A percentile compares a stretch with the other conserved stretches of the same genome.
These are phyloP conservation scores for Pluvianellus socialis DNA, from an alignment of 2,113 vertebrate species.

Conservation along the genomic window DNA sequence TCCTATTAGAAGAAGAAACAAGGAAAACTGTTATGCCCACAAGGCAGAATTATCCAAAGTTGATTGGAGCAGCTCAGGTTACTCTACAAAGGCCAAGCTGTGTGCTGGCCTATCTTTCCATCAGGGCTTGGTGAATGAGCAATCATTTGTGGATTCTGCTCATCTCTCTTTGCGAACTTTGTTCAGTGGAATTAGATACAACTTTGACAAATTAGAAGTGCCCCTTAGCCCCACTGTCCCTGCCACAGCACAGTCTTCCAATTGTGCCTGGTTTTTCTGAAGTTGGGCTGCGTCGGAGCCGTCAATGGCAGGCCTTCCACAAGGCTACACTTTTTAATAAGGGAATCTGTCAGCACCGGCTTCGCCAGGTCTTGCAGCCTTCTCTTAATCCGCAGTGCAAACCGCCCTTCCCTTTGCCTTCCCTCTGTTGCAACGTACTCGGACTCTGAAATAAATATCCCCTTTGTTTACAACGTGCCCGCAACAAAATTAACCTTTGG, in stretches of 20 bases:
- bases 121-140: slow-evolving; percentile 81
- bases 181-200: slow-evolving; percentile 87
- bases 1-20: slow-evolving; percentile 85
- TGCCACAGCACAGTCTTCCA: slow-evolving; percentile 72
- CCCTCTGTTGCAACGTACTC: not conserved
- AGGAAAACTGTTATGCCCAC: slow-evolving; percentile 79
- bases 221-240: slow-evolving; percentile 63
- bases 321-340: slow-evolving; percentile 81
- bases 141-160: slow-evolving; percentile 80
- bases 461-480: slow-evolving; percentile 73
- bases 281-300: slow-evolving; percentile 37
- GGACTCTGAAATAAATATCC: slow-evolving; percentile 72
- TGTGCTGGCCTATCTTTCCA: slow-evolving; percentile 74
- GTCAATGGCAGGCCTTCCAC: slow-evolving; percentile 68
- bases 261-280: slow-evolving; percentile 79
- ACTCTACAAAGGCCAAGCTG: slow-evolving; percentile 74
- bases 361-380: slow-evolving; percentile 69
- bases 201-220: slow-evolving; percentile 86
- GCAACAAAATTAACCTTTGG: slow-evolving; percentile 79
- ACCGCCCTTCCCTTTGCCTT: slow-evolving; percentile 68
- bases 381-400: slow-evolving; percentile 74
- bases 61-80: slow-evolving; percentile 75
- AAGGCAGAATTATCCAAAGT: slow-evolving; percentile 78
- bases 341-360: slow-evolving; percentile 81
- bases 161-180: slow-evolving; percentile 83